Evolutionary conservation across 2,888 invertebrate genomes (phyloP).

Genomic region (Oasisia sp.): DNA sequence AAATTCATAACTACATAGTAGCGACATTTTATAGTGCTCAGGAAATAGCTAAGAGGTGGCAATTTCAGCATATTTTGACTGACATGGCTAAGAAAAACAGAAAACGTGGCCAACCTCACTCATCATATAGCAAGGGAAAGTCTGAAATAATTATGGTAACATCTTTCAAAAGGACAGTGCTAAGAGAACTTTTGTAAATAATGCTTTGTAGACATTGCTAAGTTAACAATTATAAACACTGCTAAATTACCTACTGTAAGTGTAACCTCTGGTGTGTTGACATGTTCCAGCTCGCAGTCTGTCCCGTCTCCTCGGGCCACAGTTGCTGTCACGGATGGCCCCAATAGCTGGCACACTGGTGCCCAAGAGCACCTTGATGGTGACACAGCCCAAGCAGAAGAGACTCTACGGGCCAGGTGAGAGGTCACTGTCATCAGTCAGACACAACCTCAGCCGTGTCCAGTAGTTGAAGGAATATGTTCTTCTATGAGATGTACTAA

Average conservation of each 20-base stretch:
- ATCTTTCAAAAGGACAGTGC: too few species aligned
- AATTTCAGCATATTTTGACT: too few species aligned
- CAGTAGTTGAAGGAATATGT: neutral
- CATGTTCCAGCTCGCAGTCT: neutral
- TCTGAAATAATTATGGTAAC: too few species aligned
- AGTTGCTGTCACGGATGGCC: neutral
- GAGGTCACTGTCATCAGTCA: neutral
- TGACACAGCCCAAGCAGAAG: slow-evolving; percentile 30
- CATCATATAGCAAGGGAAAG: too few species aligned
- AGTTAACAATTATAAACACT: too few species aligned
- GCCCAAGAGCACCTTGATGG: slow-evolving; percentile 34
- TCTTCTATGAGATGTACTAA: too few species aligned
- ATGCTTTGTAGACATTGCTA: neutral
- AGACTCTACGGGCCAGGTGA: slow-evolving; percentile 41
- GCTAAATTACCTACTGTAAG: neutral
- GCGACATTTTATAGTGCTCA: too few species aligned
- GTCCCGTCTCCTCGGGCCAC: neutral
- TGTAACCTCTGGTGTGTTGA: neutral
- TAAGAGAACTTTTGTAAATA: neutral
- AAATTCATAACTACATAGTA: too few species aligned
- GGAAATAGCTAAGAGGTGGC: too few species aligned
- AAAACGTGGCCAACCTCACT: too few species aligned
- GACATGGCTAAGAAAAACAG: too few species aligned
- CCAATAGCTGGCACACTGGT: slow-evolving; percentile 26
- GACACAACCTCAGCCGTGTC: too few species aligned